These are phyloP conservation scores for Avahi laniger DNA, from an alignment of 2,797 vertebrate species.

Conservation along the genomic window DNA sequence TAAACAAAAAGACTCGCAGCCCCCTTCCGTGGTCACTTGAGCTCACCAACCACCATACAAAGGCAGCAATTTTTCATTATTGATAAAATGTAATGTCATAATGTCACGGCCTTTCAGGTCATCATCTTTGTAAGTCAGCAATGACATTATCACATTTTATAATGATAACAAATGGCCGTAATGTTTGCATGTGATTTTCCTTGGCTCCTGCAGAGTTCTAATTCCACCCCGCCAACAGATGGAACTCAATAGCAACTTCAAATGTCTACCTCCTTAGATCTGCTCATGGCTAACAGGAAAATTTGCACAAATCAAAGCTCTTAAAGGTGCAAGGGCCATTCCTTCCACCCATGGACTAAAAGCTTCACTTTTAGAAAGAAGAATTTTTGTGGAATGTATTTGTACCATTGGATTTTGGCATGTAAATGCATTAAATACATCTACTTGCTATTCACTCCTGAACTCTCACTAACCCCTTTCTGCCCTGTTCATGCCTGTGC, in stretches of 20 bases:
- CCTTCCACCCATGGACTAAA: conserved; percentile 1
- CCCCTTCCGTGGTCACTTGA: background rate
- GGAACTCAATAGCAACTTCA: conserved; percentile 72
- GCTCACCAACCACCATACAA: conserved; percentile 81
- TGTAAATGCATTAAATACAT: conserved; percentile 42
- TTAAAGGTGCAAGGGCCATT: background rate
- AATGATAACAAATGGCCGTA: conserved; percentile 88
- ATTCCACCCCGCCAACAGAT: conserved; percentile 74
- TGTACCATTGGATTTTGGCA: conserved; percentile 34
- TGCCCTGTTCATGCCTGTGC: background rate
- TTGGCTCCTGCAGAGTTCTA: conserved; percentile 82
- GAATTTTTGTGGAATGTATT: conserved; percentile 18
- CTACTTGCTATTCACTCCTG: conserved; percentile 56
- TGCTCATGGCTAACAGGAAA: conserved; percentile 17
- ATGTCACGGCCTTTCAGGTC: conserved; percentile 89
- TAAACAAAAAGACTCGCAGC: conserved; percentile 30
- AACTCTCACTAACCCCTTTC: conserved; percentile 65
- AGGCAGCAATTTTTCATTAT: conserved; percentile 89
- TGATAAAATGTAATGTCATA: conserved; percentile 90
- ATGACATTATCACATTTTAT: conserved; percentile 88
- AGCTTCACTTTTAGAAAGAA: conserved; percentile 43
- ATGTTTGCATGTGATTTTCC: conserved; percentile 87
- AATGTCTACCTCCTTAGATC: background rate
- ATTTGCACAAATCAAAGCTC: conserved; percentile 42
- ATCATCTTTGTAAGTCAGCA: conserved; percentile 88